Base-by-base conservation (phyloP, 2,113 vertebrate genomes). In the Gasterosteus aculeatus region DNA sequence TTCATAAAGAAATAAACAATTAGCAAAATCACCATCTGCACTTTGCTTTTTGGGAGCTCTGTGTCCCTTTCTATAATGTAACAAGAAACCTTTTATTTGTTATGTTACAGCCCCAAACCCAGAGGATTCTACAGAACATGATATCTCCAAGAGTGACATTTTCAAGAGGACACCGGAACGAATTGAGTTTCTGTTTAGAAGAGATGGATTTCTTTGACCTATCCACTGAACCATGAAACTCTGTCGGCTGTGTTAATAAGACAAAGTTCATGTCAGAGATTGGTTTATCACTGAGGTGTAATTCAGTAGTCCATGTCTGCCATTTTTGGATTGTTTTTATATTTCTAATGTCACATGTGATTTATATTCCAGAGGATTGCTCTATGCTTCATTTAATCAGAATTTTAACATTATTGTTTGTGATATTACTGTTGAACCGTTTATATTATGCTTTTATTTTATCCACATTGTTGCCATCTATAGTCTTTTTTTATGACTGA, bases 71-170 rank as follows among this genome's bases (percentile, higher is more conserved):
- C n/a, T n/a, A 41, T 31, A 14, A 65, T 51, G 81, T 39, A 74
- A 76, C 83, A 14, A 3, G 3, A 81, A 58, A 78, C 54, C 31
- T 70, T 39, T 79, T 39, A 63, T 82, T 74, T 15, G 77, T 14
- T 65, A 18, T 90, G 51, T 92, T 91, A 75, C 85, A 94, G 93
- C 72, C 92, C 92, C 10, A 91, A 93, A 69, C 87, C 88, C 41
- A 93, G 92, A 89, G 93, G 91, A 73, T 93, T 94, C 77, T 87
- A 93, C 87, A 89, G 82, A 68, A 85, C 87, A 29, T 93, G 64
- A 88, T 19, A 35, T 61, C 33, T 58, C 22, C 10, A 8, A 14
- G 19, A 56, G 18, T 18, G 60, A 76, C 41, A 12, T 51, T 83
- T 57, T 77, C 10, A 81, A 71, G 49, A 83, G 26, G 62, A 85